phyloP scores from a whole-genome alignment of 1,140 invertebrate species.

The Drosophila tsacasi region DNA sequence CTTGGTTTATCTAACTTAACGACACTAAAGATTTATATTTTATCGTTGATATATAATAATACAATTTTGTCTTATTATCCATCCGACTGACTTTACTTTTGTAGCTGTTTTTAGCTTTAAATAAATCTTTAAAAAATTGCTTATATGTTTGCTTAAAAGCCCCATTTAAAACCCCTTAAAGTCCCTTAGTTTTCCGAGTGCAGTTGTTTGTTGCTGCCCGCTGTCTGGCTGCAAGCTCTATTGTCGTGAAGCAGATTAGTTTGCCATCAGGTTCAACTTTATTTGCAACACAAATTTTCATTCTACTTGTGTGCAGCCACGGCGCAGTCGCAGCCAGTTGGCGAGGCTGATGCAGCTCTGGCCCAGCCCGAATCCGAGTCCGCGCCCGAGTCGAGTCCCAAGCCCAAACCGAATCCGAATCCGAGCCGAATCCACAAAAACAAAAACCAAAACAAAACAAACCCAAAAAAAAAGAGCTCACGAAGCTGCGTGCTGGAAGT shows the following conservation, averaged over 20 bases:
- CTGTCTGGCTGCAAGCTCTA: conserved; percentile 66
- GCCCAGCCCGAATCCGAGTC: conserved; percentile 21
- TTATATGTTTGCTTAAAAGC: background rate
- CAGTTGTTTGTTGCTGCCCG: conserved; percentile 46
- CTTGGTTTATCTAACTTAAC: too few relatives aligned
- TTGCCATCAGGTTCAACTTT: conserved; percentile 83
- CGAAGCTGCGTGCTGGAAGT: conserved; percentile 72
- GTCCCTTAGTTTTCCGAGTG: conserved; percentile 5
- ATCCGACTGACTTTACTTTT: background rate
- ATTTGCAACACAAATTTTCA: conserved; percentile 83
- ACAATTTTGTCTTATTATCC: background rate
- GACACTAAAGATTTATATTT: background rate
- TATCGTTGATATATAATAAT: background rate
- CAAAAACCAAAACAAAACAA: conserved; percentile 22
- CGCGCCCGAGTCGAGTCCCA: conserved; percentile 11
- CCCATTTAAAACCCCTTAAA: background rate
- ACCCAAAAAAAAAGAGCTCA: conserved; percentile 61
- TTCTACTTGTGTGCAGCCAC: conserved; percentile 75
- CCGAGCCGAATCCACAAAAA: conserved; percentile 22
- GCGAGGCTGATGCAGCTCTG: conserved; percentile 14
- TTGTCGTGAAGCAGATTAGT: conserved; percentile 83
- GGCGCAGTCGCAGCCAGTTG: conserved; percentile 42
- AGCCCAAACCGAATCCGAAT: conserved; percentile 22
- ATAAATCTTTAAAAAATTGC: background rate
- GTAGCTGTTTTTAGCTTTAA: background rate